Conservation (phyloP, 2,113 vertebrate species). For the Sigmodon hispidus region DNA sequence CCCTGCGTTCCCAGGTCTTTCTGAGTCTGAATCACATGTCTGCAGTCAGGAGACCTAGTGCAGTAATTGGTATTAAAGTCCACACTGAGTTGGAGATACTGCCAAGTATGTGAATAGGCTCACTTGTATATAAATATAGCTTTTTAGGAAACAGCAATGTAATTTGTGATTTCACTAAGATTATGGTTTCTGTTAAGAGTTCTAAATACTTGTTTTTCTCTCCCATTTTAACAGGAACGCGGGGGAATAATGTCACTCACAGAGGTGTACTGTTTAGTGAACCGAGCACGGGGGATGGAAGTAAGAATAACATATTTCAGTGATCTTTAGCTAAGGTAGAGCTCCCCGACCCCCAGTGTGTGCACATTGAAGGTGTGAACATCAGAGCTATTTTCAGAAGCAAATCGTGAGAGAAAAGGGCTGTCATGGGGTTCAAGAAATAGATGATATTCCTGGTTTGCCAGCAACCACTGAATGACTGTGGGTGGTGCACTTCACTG, state of each 20-base stretch:
- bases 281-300: conserved; percentile 97
- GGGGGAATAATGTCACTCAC: conserved; percentile 99
- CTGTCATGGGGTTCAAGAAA: neutral
- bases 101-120: neutral
- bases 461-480: neutral
- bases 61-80: neutral
- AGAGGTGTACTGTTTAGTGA: conserved; percentile 97
- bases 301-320: conserved; percentile 82
- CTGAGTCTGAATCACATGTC: neutral
- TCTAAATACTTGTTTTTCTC: neutral
- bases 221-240: conserved; percentile 89
- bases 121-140: neutral
- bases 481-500: neutral
- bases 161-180: neutral
- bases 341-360: neutral
- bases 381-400: conserved; percentile 36
- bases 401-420: neutral
- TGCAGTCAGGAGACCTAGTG: neutral
- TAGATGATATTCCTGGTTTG: neutral
- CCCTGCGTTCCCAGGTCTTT: neutral
- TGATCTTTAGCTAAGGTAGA: conserved; percentile 43
- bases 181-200: conserved; percentile 29
- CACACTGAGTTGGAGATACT: conserved; percentile 16
- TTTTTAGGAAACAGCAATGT: neutral
- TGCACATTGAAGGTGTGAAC: conserved; percentile 31